Conservation (phyloP, 2,797 vertebrate species). For the Paguma larvata region DNA sequence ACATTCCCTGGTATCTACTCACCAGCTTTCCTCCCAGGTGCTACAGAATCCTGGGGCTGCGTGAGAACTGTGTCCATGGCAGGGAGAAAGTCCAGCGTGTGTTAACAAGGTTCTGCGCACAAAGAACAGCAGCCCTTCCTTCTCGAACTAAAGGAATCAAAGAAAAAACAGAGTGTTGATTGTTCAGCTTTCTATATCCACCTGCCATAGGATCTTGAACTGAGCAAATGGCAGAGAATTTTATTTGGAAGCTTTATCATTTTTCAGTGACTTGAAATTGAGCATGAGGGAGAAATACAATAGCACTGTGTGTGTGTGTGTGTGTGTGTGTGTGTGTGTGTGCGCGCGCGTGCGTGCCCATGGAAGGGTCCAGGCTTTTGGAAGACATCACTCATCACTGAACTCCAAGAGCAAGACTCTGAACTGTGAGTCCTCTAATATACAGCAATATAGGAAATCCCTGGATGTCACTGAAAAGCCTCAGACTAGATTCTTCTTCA, state of each 20-base stretch:
- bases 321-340: background rate
- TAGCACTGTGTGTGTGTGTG: background rate
- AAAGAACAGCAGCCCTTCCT: background rate
- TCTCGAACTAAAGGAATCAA: background rate
- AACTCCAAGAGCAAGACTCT: background rate
- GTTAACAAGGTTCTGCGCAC: background rate
- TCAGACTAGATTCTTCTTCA: background rate
- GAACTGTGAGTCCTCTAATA: background rate
- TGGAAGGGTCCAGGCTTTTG: background rate
- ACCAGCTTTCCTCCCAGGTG: too few relatives aligned
- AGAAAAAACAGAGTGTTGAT: background rate
- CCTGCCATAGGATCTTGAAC: background rate
- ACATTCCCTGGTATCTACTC: background rate
- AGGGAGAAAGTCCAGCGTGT: background rate
- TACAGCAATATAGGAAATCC: background rate
- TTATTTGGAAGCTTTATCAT: background rate
- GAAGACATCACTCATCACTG: background rate
- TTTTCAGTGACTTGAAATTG: background rate
- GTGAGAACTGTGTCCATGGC: background rate
- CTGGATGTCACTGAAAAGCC: background rate
- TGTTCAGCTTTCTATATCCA: background rate
- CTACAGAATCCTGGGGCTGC: background rate
- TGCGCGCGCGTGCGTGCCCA: accelerated
- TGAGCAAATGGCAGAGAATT: background rate
- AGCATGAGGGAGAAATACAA: background rate